phyloP scores from a whole-genome alignment of 37 sponge, comb jelly and placozoan species.

The Mnemiopsis leidyi region DNA sequence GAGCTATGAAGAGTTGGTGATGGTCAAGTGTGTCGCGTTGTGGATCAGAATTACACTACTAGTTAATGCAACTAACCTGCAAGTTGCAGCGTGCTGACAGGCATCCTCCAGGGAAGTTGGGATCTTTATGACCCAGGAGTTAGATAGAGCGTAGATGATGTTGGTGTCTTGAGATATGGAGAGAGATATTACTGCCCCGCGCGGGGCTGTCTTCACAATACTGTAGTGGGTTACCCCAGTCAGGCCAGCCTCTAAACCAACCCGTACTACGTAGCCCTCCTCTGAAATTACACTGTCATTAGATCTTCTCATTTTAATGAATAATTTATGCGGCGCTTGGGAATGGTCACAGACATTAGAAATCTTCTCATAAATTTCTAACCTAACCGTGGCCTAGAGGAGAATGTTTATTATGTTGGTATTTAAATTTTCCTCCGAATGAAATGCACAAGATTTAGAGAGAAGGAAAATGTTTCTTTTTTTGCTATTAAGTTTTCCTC shows the following conservation, averaged over 20 bases:
- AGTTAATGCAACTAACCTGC: constrained; percentile 32
- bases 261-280: background rate
- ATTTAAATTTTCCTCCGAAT: too few relatives aligned
- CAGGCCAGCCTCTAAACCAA: background rate
- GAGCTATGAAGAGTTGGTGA: background rate
- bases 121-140: constrained; percentile 3
- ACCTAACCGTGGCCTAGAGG: too few relatives aligned
- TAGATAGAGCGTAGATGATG: background rate
- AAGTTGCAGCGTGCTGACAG: constrained; percentile 9
- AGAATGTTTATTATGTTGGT: too few relatives aligned
- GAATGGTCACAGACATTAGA: background rate
- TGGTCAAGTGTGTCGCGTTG: too few relatives aligned
- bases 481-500: background rate
- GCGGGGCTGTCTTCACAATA: background rate
- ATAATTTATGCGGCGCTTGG: too few relatives aligned
- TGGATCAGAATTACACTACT: too few relatives aligned
- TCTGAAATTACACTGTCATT: background rate
- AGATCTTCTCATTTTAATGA: background rate
- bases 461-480: too few relatives aligned
- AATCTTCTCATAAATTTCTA: background rate
- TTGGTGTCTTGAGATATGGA: background rate
- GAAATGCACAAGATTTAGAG: too few relatives aligned
- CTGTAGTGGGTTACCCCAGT: background rate
- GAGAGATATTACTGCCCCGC: background rate
- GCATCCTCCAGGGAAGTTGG: background rate